A percentile compares a stretch with the other conserved stretches of the same genome.
Evolutionary conservation across 2,888 invertebrate genomes (phyloP).

Genomic region (Galerucella pusilla): DNA sequence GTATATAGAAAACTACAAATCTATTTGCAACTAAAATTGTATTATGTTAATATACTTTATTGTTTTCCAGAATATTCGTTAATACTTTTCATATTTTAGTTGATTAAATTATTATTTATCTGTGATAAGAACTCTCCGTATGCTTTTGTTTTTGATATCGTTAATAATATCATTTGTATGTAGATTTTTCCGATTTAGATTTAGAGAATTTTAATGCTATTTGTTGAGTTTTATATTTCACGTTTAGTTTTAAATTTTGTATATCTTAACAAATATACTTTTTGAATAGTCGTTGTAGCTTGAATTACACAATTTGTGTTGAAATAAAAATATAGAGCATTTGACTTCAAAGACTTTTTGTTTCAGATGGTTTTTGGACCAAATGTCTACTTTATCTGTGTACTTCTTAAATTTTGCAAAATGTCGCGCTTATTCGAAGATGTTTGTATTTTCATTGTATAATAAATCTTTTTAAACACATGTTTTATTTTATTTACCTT

Average conservation of each 20-base stretch:
- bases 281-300: constrained; percentile 17
- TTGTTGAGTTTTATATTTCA: constrained; percentile 10
- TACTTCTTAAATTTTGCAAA: constrained; percentile 36
- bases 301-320: constrained; percentile 16
- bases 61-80: constrained; percentile 10
- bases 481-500: background rate
- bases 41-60: background rate
- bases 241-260: constrained; percentile 15
- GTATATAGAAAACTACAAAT: too few species aligned
- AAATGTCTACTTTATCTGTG: constrained; percentile 31
- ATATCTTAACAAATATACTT: constrained; percentile 1
- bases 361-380: constrained; percentile 39
- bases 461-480: constrained; percentile 40
- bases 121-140: constrained; percentile 43
- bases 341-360: constrained; percentile 16
- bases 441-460: constrained; percentile 45
- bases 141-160: constrained; percentile 9
- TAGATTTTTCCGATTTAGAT: constrained; percentile 9
- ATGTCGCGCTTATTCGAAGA: constrained; percentile 40
- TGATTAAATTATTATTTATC: constrained; percentile 43
- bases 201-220: constrained; percentile 16
- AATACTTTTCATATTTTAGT: constrained; percentile 19
- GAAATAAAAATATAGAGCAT: background rate
- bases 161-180: background rate
- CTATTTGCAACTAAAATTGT: too few species aligned